Percentiles rank a stretch among this genome's conserved stretches.
phyloP scores from a whole-genome alignment of 2,797 vertebrate species.

The Coreius guichenoti region DNA sequence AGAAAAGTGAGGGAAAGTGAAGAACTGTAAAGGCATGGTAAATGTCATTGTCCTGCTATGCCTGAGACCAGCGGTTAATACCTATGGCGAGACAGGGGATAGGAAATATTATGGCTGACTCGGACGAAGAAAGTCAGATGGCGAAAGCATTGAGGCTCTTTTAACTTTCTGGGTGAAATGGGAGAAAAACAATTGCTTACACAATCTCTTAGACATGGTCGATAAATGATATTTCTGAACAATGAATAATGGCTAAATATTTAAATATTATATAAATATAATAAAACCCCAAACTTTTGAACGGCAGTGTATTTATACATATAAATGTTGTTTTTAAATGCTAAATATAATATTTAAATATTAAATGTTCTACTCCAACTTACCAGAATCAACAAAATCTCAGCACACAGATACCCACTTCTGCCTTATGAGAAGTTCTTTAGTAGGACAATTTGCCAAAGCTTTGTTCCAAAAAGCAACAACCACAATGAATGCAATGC shows the following conservation, averaged over 20 bases:
- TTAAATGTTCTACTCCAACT: neutral
- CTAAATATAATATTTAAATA: neutral
- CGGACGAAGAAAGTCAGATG: neutral
- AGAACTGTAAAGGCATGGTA: slow-evolving; percentile 14
- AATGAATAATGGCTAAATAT: neutral
- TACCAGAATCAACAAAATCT: neutral
- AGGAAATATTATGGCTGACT: neutral
- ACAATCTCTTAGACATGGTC: slow-evolving; percentile 70
- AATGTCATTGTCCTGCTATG: slow-evolving; percentile 41
- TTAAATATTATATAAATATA: neutral
- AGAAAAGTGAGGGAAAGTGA: slow-evolving; percentile 34
- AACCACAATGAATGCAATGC: slow-evolving; percentile 81
- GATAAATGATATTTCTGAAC: slow-evolving; percentile 44
- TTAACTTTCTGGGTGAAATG: slow-evolving; percentile 6
- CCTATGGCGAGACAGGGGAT: slow-evolving; percentile 13
- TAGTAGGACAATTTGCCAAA: slow-evolving; percentile 8
- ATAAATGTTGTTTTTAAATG: neutral
- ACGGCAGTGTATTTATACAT: neutral
- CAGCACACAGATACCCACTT: too few species aligned
- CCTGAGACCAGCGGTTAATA: slow-evolving; percentile 23
- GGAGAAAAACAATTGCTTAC: slow-evolving; percentile 5
- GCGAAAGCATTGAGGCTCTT: neutral
- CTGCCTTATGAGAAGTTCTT: neutral
- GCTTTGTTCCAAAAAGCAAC: slow-evolving; percentile 84
- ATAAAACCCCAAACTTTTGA: neutral